Conservation (phyloP, 2,113 vertebrate genomes). For the Embiotoca jacksoni region DNA sequence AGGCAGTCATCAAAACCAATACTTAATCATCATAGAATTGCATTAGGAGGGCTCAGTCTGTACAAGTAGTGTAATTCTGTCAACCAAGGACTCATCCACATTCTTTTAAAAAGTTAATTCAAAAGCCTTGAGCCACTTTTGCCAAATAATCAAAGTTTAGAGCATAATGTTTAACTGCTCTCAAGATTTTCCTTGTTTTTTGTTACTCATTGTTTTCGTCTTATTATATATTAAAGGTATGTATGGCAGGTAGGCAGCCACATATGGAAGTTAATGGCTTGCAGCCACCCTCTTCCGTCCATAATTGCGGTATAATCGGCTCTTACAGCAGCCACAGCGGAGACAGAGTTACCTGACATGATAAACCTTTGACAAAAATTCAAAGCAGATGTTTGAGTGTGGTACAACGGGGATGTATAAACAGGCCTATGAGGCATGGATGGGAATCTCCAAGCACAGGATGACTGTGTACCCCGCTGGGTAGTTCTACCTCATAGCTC, state of each 20-base stretch:
- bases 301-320: not conserved
- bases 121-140: slow-evolving; percentile 3
- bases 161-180: not conserved
- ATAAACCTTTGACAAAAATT: slow-evolving; percentile 30
- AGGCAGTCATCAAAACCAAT: slow-evolving; percentile 63
- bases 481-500: slow-evolving; percentile 43
- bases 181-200: not conserved
- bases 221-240: too few relatives aligned
- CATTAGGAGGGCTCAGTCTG: slow-evolving; percentile 33
- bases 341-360: slow-evolving; percentile 15
- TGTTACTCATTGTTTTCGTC: not conserved
- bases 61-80: slow-evolving; percentile 23
- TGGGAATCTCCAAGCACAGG: slow-evolving; percentile 24
- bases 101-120: not conserved
- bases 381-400: slow-evolving; percentile 35
- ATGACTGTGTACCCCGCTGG: slow-evolving; percentile 31
- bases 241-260: too few relatives aligned
- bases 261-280: not conserved
- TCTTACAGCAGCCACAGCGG: not conserved
- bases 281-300: not conserved
- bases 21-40: slow-evolving; percentile 53
- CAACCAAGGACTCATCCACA: slow-evolving; percentile 14
- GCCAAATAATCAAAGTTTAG: not conserved
- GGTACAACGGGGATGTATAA: slow-evolving; percentile 24
- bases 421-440: slow-evolving; percentile 29